Base-by-base conservation (phyloP, 2,797 vertebrate species). In the Otolemur crassicaudatus region DNA sequence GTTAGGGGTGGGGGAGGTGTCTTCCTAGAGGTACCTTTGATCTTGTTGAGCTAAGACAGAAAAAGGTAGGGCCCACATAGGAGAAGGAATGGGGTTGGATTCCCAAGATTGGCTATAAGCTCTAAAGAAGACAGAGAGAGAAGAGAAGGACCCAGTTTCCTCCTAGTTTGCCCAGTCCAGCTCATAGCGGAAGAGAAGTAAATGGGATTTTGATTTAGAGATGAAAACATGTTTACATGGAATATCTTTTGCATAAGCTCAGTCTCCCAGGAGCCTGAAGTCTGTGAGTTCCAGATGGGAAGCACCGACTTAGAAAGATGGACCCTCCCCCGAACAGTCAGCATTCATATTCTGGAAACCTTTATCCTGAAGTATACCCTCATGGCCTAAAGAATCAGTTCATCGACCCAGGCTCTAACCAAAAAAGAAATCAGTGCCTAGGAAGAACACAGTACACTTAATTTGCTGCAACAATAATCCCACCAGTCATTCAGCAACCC, bases 401-500 rank as follows among this genome's bases (percentile, higher is more conserved):
- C 31, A 67, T 73, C 34, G 58, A 65, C 37, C 31, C 65, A 17
- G 65, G 61, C 20, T 80, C 27, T 40, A 82, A 83, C 20, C 49
- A 94, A 81, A 34, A 65, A 90, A 91, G 40, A 5, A 90, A 75
- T 61, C 79, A 81, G 16, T 53, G 65, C 40, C 77, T 43, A 83
- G 23, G 49, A 93, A 43, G 25, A 90, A 61, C 29, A 86, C 10
- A 86, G 31, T 31, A 19, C 43, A 56, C 7, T 87, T 40, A 81
- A 83, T 94, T 85, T 73, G 13, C 65, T 91, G 3, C 22, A 91
- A 81, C 46, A 86, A 61, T 23, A 88, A 75, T 70, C 29, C 7
- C 60, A 96, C 58, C 20, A 77, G 10, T 80, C 72, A 94, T 53
- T 91, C 69, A 76, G n/a, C 58, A 86, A 91, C 49, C 29, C 43